A percentile compares a stretch with the other conserved stretches of the same genome.
Conservation (phyloP, 2,113 vertebrate species). For the Colius striatus region DNA sequence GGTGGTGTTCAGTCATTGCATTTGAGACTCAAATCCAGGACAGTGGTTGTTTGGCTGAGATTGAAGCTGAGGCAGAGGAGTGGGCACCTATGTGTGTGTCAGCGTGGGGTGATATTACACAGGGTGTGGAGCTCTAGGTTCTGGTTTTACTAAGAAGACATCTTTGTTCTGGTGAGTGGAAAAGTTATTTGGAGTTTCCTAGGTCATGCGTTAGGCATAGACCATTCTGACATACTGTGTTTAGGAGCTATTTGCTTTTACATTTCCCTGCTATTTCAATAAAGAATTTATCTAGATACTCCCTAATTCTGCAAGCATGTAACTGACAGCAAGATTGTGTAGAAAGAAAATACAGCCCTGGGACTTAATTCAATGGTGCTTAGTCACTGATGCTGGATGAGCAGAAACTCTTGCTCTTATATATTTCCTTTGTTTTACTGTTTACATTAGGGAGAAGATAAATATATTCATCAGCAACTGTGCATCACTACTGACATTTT, state of each 20-base stretch:
- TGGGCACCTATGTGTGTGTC: fast-evolving
- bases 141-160: neutral
- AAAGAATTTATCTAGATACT: neutral
- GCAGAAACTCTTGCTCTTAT: neutral
- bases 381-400: neutral
- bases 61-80: neutral
- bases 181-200: neutral
- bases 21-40: neutral
- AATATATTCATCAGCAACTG: constrained; percentile 16
- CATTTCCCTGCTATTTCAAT: neutral
- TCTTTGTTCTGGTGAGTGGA: neutral
- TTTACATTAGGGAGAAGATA: neutral
- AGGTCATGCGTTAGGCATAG: neutral
- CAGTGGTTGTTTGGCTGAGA: neutral
- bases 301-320: neutral
- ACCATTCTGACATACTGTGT: neutral
- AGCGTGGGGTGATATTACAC: neutral
- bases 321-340: neutral
- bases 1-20: neutral
- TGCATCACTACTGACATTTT: constrained; percentile 50
- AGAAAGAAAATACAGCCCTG: neutral
- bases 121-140: neutral
- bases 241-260: neutral
- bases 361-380: neutral
- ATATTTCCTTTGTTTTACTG: neutral